Base-by-base conservation (phyloP, 1,140 invertebrate genomes). In the Euglossa dilemma region DNA sequence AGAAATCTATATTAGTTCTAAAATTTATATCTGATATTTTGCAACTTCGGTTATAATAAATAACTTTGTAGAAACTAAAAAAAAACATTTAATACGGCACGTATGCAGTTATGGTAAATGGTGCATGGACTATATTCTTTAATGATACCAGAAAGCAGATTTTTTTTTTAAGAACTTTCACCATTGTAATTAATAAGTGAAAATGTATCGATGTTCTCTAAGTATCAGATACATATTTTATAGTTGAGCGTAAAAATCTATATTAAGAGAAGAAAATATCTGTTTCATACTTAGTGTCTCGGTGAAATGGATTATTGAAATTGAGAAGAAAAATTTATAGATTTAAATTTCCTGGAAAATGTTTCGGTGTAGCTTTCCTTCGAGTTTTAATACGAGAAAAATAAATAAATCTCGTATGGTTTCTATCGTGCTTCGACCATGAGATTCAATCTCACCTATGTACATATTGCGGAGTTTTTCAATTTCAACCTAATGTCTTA, bases 111-210 rank as follows among this genome's bases (percentile, higher is more conserved):
- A 16, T 23, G 43, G 63, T 43, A 66, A 66, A 43, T 66, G 64
- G 64, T 66, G 64, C 36, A 66, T 45, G 43, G 23, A 66, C n/a
- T 18, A 47, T 47, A 43, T 50, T 50, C 45, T 69, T 50, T 25
- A 69, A n/a, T n/a, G 25, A 16, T 25, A 47, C 25, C 66, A 69
- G 66, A 69, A 69, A 69, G 47, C 45, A 20, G 23, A 6, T n/a
- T 25, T 63, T 47, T 25, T 63, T 47, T 69, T 69, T 47, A 47
- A n/a, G 12, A 25, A 69, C 66, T 69, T 69, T 69, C 66, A 47
- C 45, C 6, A 47, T 69, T 16, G n/a, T 69, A 69, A 69, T 69
- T 69, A 69, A 69, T 18, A 45, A 69, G 66, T n/a, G 66, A 69
- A 69, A 69, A 69, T 69, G 12, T 25, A 47, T 69, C 45, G n/a